Base-by-base conservation (phyloP, 2,888 invertebrate genomes). In the Frankliniella intonsa region DNA sequence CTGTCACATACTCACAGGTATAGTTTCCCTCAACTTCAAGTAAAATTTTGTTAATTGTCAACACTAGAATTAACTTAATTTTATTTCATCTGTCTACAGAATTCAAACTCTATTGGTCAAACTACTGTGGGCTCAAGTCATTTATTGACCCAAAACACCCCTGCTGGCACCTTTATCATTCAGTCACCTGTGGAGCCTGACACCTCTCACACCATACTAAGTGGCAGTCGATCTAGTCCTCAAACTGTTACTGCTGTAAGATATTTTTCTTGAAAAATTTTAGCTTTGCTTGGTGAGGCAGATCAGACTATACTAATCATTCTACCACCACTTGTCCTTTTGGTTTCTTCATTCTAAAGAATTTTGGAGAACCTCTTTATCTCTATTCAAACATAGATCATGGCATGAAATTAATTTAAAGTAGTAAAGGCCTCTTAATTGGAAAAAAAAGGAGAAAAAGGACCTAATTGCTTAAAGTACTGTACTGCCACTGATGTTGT, bases 201-300 rank as follows among this genome's bases (percentile, higher is more conserved):
- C 83, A 89, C 92, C n/a, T 87, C 88, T 50, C 89, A 89, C 83
- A 89, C 90, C 11, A 87, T 89, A 55, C 90, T 93, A 80, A 90
- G 91, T 19, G 89, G 91, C 38, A 89, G 90, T 81, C 90, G 93
- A 83, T 90, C 92, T 81, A 93, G 93, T 83, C 93, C 93, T 22
- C 93, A 92, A 86, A 92, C 92, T 81, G 91, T 93, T 85, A 91
- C 89, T 85, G 91, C 93, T 86, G 93, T 93, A 89, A 91, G 92
- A 89, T 84, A 8, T 51, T 65, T 51, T 51, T 50, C 55, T 11
- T 82, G 19, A 81, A 81, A 62, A 49, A 79, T 81, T 81, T 82
- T 80, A 80, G 65, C 51, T 25, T 82, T 80, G 38, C 69, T 80
- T 80, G 27, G 79, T 80, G 69, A 82, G 27, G 50, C 69, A 76